These are phyloP conservation scores for Mormyrops attenuatus DNA, from an alignment of 2,797 vertebrate species.

Conservation along the genomic window DNA sequence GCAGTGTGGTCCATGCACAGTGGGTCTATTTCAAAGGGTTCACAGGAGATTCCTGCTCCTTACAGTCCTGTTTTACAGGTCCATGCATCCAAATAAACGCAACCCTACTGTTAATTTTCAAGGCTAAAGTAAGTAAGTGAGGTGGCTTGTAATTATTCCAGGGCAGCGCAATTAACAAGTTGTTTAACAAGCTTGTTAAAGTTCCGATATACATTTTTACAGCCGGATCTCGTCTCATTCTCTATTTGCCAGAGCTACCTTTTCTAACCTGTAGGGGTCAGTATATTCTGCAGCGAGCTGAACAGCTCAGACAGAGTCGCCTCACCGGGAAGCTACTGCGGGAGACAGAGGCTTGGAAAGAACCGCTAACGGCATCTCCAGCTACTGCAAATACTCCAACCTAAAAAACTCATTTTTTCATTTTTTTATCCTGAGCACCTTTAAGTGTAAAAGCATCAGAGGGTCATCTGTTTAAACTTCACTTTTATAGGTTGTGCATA, in stretches of 20 bases:
- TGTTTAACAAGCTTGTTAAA: conserved; percentile 52
- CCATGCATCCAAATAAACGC: conserved; percentile 46
- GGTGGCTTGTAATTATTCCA: conserved; percentile 51
- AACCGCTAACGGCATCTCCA: not conserved
- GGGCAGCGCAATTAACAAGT: conserved; percentile 52
- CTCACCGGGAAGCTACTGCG: not conserved
- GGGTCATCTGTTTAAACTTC: not conserved
- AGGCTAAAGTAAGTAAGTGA: conserved; percentile 23
- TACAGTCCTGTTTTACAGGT: conserved; percentile 29
- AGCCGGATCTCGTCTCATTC: conserved; percentile 22
- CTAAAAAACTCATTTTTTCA: not conserved
- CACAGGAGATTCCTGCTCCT: conserved; percentile 46
- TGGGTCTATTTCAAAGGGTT: conserved; percentile 62
- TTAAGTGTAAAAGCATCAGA: not conserved
- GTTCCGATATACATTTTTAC: conserved; percentile 36
- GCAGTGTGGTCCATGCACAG: conserved; percentile 54
- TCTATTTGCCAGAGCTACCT: not conserved
- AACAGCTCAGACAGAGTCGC: conserved; percentile 23
- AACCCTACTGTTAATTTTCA: conserved; percentile 34
- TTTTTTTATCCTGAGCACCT: not conserved
- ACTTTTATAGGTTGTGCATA: not conserved
- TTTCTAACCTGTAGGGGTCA: conserved; percentile 61
- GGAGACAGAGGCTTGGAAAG: not conserved
- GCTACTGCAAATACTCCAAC: not conserved
- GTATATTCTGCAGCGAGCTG: conserved; percentile 40